These are phyloP conservation scores for Cassiopea andromeda DNA, from an alignment of 30 jellyfish, hydroid and myxozoan genomes.

Conservation along the genomic window DNA sequence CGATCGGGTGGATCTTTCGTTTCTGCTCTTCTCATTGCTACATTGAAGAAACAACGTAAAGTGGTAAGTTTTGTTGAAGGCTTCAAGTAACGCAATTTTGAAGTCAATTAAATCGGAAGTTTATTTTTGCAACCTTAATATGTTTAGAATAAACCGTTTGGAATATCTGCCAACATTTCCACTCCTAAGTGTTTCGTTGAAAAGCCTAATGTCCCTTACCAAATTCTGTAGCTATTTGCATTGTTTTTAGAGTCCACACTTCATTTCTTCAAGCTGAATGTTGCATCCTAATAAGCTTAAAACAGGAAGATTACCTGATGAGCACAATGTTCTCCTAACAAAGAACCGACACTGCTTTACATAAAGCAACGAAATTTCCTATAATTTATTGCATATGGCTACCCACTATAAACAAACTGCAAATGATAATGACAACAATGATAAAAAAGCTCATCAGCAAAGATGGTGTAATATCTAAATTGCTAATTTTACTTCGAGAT, in stretches of 20 bases:
- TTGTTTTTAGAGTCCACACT: background rate
- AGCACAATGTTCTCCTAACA: no score
- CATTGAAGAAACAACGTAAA: no score
- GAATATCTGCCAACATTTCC: background rate
- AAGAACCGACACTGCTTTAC: no score
- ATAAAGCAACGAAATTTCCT: no score
- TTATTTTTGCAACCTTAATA: background rate
- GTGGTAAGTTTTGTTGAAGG: background rate
- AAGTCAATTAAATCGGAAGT: background rate
- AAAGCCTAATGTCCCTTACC: background rate
- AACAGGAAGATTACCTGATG: background rate
- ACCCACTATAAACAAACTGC: no score
- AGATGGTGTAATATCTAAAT: no score
- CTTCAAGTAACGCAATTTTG: background rate
- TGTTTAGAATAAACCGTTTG: background rate
- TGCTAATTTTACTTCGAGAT: no score
- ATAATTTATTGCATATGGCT: no score
- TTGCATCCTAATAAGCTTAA: background rate
- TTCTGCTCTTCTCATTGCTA: no score
- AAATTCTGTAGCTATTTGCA: background rate
- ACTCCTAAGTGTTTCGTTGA: background rate
- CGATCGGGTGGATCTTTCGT: no score
- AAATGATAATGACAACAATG: no score
- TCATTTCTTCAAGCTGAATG: background rate
- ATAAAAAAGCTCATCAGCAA: no score